Base-by-base conservation (phyloP, 1,140 invertebrate species). In the Penaeus chinensis region DNA sequence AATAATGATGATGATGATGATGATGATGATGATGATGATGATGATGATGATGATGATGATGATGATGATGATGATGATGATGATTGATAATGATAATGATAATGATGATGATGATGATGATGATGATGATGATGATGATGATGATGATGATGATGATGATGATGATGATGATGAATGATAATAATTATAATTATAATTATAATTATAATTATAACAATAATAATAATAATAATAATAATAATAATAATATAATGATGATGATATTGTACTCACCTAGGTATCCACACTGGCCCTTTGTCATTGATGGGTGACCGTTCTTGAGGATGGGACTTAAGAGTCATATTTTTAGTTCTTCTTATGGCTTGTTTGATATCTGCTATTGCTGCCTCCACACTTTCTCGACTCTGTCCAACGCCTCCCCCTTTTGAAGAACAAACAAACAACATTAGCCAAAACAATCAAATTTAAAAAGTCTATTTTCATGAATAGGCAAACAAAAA, bases 301-400 rank as follows among this genome's bases (percentile, higher is more conserved):
- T 69, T 84, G 47, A 84, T 76, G 22, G 87, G 86, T 47, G 83
- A 85, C 65, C 83, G 79, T 27, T 89, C 88, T 81, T 89, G 88
- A 54, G 88, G 78, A 79, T 85, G 86, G 47, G 83, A 85, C 60
- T 90, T 90, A 24, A 90, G 61, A 77, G 89, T 87, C 71, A 90
- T 61, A 37, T 90, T 90, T 85, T 90, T 90, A 71, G 89, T 90
- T 85, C 89, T 84, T 63, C 89, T 85, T 60, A 90, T 90, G 42
- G 89, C 89, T 79, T 90, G 89, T 82, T 90, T 90, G 69, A 90
- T 90, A 83, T 90, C 89, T 74, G 89, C 89, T 79, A 90, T 90
- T n/a, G 89, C 89, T 69, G 89, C 89, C 69, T 88, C 89, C 10
- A 90, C 89, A 82, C 85, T 87, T 83, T 90, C 89, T 66, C 89